Evolutionary conservation across 2,113 vertebrate species (phyloP), one percentile per base, ranked within the genome.

Genomic region (Pluvialis apricaria): DNA sequence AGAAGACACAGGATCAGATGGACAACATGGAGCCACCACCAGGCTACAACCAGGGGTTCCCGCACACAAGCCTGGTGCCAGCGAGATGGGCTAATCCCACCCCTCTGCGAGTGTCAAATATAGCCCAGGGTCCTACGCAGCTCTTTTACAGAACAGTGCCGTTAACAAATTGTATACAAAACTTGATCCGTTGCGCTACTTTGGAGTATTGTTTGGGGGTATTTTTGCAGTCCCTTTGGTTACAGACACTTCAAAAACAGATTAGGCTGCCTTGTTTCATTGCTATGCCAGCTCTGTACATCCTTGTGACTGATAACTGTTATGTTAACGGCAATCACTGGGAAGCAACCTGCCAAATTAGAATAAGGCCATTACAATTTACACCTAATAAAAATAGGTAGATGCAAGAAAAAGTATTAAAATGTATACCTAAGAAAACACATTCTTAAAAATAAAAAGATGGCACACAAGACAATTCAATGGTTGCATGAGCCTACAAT

Each of bases 141-240:
- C 19, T 73, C 45, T 86, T 79, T 84, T 49, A 73, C 58, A 55
- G 26, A 83, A n/a, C 42, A 72, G 32, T 6, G 15, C 25, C 68
- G 55, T 88, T 57, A 91, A 71, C 29, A 40, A 66, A 34, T 14
- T 73, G 31, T 29, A 15, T 6, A 70, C 45, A 64, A 87, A 77
- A 58, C 73, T 57, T 87, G 25, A 91, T 94, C 76, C 57, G 94
- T 82, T 64, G 40, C 18, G 17, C 18, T 31, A 6, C 85, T 97
- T 96, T 72, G n/a, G 64, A 80, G 65, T 80, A 45, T 12, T 73
- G 49, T 17, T 81, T 84, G 11, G 26, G 61, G 49, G 29, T 92
- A 61, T 32, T 95, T 95, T 96, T 95, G 76, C 80, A 87, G 75
- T 86, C 69, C 44, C 10, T 92, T 95, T 62, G 18, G 64, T 95